These are phyloP conservation scores for Acrobasis consociella DNA, from an alignment of 2,888 invertebrate species.

Conservation along the genomic window DNA sequence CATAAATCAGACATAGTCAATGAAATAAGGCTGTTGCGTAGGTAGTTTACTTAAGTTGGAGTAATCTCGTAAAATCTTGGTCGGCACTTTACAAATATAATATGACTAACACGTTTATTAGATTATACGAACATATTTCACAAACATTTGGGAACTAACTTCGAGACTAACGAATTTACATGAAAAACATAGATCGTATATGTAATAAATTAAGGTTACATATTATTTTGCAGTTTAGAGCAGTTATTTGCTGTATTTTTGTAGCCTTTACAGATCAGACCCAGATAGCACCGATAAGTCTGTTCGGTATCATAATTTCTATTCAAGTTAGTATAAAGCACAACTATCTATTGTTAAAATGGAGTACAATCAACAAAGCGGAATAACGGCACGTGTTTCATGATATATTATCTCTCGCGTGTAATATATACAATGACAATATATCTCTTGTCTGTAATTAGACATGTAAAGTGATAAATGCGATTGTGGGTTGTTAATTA, in stretches of 20 bases:
- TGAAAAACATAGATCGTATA: too few species aligned
- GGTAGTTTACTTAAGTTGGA: neutral
- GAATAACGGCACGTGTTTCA: neutral
- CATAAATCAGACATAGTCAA: neutral
- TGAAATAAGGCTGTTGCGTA: neutral
- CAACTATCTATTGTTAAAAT: too few species aligned
- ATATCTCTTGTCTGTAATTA: neutral
- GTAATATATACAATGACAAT: too few species aligned
- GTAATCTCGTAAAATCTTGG: neutral
- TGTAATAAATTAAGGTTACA: too few species aligned
- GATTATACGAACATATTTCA: neutral
- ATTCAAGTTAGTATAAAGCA: too few species aligned
- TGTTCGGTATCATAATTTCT: too few species aligned
- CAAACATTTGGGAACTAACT: too few species aligned
- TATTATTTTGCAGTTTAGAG: too few species aligned
- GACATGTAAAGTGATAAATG: neutral
- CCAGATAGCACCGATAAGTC: too few species aligned
- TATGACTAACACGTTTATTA: neutral
- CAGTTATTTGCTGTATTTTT: too few species aligned
- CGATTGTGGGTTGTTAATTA: neutral
- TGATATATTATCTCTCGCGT: neutral
- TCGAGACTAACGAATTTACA: too few species aligned
- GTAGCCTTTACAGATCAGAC: too few species aligned
- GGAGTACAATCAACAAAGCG: neutral
- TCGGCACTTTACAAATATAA: neutral